Percentiles rank a stretch among this genome's conserved stretches.
These are phyloP conservation scores for Formica exsecta DNA, from an alignment of 1,140 invertebrate species.

Conservation along the genomic window DNA sequence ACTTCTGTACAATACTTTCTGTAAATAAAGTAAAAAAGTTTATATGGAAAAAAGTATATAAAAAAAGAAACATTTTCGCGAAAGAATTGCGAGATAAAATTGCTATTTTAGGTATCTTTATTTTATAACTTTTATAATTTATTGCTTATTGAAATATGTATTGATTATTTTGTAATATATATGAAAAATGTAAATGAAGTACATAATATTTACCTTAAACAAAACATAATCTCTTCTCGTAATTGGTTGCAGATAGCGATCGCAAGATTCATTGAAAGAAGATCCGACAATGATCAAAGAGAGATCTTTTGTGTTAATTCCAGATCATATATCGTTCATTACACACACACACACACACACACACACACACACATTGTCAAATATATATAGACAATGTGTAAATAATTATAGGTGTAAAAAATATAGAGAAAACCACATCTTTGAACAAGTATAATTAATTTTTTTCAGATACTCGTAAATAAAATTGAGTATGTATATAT, in stretches of 20 bases:
- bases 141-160: neutral
- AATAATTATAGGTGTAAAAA: too few relatives aligned
- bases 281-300: neutral
- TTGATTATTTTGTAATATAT: too few relatives aligned
- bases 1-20: neutral
- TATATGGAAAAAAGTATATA: neutral
- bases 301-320: neutral
- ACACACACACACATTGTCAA: too few relatives aligned
- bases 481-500: neutral
- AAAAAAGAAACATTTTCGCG: neutral
- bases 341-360: too few relatives aligned
- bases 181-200: neutral
- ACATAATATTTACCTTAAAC: neutral
- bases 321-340: neutral
- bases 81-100: neutral
- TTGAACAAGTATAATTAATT: neutral
- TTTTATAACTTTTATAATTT: neutral
- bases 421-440: too few relatives aligned
- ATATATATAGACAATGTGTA: too few relatives aligned
- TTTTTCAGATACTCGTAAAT: neutral
- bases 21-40: slow-evolving; percentile 5
- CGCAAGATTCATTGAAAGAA: neutral
- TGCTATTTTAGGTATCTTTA: neutral
- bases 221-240: neutral
- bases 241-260: neutral